Evolutionary conservation across 2,113 vertebrate species (phyloP).

Genomic region (Onychostruthus taczanowskii): DNA sequence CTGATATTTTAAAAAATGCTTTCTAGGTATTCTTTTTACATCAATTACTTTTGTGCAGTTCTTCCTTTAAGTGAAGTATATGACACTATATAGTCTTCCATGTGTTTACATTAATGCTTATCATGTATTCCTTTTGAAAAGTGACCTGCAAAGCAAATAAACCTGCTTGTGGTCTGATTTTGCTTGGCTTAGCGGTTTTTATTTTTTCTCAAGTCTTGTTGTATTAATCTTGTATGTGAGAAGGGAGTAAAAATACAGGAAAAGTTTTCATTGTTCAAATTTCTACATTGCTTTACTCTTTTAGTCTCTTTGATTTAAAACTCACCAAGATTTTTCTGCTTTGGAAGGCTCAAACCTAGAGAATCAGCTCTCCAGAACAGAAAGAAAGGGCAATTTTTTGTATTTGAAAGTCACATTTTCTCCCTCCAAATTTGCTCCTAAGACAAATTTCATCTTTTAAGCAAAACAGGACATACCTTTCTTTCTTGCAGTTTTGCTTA

Average conservation of each 20-base stretch:
- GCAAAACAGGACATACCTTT: neutral
- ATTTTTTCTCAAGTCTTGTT: neutral
- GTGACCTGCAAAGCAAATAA: constrained; percentile 41
- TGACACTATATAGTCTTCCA: neutral
- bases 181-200: neutral
- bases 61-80: neutral
- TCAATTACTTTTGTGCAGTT: neutral
- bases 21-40: neutral
- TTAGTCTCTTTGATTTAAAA: constrained; percentile 11
- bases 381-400: neutral
- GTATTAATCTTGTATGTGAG: constrained; percentile 12
- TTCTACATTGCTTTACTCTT: neutral
- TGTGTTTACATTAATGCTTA: constrained; percentile 23
- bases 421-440: neutral
- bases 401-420: neutral
- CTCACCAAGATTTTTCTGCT: neutral
- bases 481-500: neutral
- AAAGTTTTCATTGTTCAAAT: constrained; percentile 5
- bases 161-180: constrained; percentile 9
- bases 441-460: neutral
- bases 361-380: neutral
- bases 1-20: neutral
- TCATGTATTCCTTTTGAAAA: constrained; percentile 25
- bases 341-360: neutral
- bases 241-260: neutral